A percentile compares a stretch with the other conserved stretches of the same genome.
phyloP scores from a whole-genome alignment of 2,888 invertebrate genomes.

The Xanthorhoe designata region DNA sequence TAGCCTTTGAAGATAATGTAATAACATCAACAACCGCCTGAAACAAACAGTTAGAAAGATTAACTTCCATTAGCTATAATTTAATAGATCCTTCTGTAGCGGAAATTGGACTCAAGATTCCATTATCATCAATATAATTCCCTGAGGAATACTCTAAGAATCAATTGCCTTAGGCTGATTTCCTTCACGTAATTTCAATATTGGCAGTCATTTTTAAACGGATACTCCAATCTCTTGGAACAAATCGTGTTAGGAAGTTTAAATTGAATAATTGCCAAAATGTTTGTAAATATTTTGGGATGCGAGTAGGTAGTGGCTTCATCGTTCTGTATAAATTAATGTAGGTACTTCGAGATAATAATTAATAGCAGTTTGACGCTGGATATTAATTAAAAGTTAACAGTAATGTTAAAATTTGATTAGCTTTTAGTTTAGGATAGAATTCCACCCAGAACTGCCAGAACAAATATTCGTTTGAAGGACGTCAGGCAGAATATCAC shows the following conservation, averaged over 20 bases:
- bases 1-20: not conserved
- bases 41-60: constrained; percentile 49
- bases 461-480: too few relatives aligned
- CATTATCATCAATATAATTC: constrained; percentile 66
- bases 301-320: constrained; percentile 34
- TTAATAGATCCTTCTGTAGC: constrained; percentile 62
- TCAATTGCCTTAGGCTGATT: constrained; percentile 59
- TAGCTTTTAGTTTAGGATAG: too few relatives aligned
- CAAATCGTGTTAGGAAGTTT: constrained; percentile 36
- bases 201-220: constrained; percentile 36
- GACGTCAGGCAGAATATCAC: too few relatives aligned
- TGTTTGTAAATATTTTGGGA: constrained; percentile 39
- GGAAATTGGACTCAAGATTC: constrained; percentile 74
- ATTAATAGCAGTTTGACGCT: not conserved
- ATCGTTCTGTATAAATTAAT: constrained; percentile 18
- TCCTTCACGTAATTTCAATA: constrained; percentile 39
- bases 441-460: too few relatives aligned
- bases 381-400: not conserved
- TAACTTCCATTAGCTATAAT: constrained; percentile 60
- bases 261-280: constrained; percentile 35
- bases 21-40: constrained; percentile 27
- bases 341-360: not conserved
- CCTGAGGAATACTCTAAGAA: constrained; percentile 50
- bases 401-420: too few relatives aligned
- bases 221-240: constrained; percentile 30